Conservation (phyloP, 2,113 vertebrate genomes). For the Anhinga anhinga region DNA sequence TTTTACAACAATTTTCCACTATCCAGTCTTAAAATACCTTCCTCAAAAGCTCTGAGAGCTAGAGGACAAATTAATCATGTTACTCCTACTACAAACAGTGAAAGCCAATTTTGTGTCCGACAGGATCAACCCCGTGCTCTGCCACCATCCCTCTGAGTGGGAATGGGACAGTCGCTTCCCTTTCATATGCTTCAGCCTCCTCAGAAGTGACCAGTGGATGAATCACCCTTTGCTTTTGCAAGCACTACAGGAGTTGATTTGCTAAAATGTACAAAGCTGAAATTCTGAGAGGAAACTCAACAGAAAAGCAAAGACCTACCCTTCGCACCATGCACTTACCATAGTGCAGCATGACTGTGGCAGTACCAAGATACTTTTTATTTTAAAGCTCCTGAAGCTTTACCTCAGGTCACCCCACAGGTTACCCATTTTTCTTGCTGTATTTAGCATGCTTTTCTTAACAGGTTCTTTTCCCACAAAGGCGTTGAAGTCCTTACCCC, state of each 20-base stretch:
- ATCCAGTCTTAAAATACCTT: neutral
- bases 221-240: neutral
- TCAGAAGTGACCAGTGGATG: neutral
- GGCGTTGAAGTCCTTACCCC: neutral
- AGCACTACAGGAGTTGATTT: neutral
- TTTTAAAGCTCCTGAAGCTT: neutral
- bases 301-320: neutral
- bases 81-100: neutral
- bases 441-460: neutral
- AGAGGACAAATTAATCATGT: neutral
- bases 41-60: neutral
- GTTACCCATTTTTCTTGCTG: neutral
- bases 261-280: neutral
- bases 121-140: neutral
- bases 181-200: neutral
- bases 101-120: neutral
- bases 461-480: neutral
- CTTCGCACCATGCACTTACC: rapidly evolving
- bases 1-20: neutral
- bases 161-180: neutral
- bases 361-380: neutral
- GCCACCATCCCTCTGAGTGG: neutral
- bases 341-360: rapidly evolving
- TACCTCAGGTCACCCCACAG: neutral
- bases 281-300: neutral